Percentiles rank a stretch among this genome's conserved stretches.
Conservation (phyloP, 92 coral and sea anemone genomes). For the Palythoa grandis region DNA sequence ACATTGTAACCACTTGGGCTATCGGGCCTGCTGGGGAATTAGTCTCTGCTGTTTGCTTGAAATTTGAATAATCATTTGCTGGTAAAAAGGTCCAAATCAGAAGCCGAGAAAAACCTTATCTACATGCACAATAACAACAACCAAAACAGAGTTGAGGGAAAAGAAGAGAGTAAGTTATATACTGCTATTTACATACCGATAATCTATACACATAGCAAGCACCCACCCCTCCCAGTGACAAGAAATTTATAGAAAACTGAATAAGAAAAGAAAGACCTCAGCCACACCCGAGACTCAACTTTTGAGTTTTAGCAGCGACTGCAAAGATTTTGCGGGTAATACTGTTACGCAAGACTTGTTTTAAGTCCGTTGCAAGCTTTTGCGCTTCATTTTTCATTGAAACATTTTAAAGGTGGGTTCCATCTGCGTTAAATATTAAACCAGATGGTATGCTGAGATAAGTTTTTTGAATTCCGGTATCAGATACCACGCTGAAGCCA, state of each 20-base stretch:
- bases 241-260: neutral
- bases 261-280: neutral
- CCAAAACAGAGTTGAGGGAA: too few relatives aligned
- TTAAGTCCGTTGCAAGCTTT: neutral
- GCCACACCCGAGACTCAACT: neutral
- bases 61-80: too few relatives aligned
- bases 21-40: too few relatives aligned
- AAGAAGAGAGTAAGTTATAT: too few relatives aligned
- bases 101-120: too few relatives aligned
- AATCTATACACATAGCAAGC: too few relatives aligned
- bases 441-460: slow-evolving; percentile 20
- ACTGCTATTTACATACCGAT: too few relatives aligned
- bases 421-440: slow-evolving; percentile 28
- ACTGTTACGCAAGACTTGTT: neutral
- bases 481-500: slow-evolving; percentile 34
- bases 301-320: neutral
- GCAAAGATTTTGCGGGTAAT: neutral
- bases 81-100: too few relatives aligned
- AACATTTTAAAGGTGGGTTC: neutral
- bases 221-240: neutral
- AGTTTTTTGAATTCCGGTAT: slow-evolving; percentile 15
- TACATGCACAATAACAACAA: too few relatives aligned
- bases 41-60: too few relatives aligned
- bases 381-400: neutral
- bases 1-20: too few relatives aligned